These are phyloP conservation scores for Aix galericulata DNA, from an alignment of 2,113 vertebrate genomes.

Conservation along the genomic window DNA sequence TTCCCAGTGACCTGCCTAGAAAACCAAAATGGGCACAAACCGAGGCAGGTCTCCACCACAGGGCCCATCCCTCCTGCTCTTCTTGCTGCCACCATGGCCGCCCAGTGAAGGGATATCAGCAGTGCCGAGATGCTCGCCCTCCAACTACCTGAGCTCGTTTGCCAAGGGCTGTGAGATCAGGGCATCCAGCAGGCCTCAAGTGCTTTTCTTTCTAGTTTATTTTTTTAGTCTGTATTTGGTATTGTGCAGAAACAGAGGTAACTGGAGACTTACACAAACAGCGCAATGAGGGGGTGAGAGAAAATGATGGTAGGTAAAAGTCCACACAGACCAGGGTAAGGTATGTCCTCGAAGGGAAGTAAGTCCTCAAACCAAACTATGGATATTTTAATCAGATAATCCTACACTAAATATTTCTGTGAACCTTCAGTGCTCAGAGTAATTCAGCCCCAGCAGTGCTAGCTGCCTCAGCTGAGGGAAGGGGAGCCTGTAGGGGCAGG, in stretches of 20 bases:
- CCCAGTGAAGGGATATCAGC: fast-evolving
- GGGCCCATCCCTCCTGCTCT: not conserved
- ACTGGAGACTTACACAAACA: not conserved
- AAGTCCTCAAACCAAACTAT: not conserved
- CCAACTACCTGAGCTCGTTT: fast-evolving
- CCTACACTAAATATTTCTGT: not conserved
- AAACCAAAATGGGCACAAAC: not conserved
- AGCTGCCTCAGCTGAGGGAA: not conserved
- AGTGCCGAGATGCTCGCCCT: not conserved
- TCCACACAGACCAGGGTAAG: not conserved
- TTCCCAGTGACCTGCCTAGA: not conserved
- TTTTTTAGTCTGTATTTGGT: not conserved
- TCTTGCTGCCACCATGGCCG: not conserved
- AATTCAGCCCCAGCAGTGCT: not conserved
- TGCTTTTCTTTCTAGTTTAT: too few species aligned
- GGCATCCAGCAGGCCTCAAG: not conserved
- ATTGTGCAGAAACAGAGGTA: not conserved
- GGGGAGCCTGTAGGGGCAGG: not conserved
- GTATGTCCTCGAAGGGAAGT: not conserved
- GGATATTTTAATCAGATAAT: not conserved
- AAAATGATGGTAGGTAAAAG: not conserved
- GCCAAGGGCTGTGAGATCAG: not conserved
- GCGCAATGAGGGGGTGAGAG: not conserved
- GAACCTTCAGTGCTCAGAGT: not conserved
- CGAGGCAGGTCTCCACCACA: not conserved